Evolutionary conservation across 2,113 vertebrate species (phyloP), one percentile per base, ranked within the genome.

Genomic region (Talpa occidentalis): DNA sequence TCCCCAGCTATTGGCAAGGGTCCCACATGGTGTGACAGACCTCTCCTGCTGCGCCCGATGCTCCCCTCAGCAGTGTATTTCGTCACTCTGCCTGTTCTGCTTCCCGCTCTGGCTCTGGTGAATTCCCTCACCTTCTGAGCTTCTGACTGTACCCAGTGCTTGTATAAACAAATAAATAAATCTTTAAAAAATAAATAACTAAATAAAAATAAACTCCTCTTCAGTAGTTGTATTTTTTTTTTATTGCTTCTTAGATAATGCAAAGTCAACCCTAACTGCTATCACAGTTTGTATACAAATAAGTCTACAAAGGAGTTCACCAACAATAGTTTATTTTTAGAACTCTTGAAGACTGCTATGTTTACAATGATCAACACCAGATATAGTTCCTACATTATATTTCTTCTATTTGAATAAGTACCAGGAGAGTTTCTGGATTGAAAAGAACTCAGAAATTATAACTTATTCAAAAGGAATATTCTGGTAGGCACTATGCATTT

Each of bases 381-480:
- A 78, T 54, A 40, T 64, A 94, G 21, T 15, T 93, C 81, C 49
- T 90, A 12, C 40, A 32, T 42, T 92, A 7, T 10, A 12, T 90
- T 93, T 19, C 76, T 94, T 95, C 59, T 56, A 42, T 95, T 97
- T 97, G 92, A 97, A 5, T 89, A 90, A 94, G 93, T 94, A 87
- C n/a, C 17, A 17, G 35, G 24, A 96, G 40, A 95, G 37, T 62
- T 42, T 5, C 84, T 83, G 62, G 56, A 94, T 28, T 93, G 56
- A 56, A 52, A 90, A 96, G 77, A 8, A 62, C 37, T 95, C 24
- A 10, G 66, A 72, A 96, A 97, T 92, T 79, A 54, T 66, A 95
- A 73, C 88, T 17, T 72, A 92, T 88, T 95, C 97, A 97, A 92
- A 97, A 96, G 21, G 79, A 97, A 97, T 97, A 81, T 94, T 97